phyloP scores from a whole-genome alignment of 2,113 vertebrate genomes.

The Poeciliopsis turrubarensis region DNA sequence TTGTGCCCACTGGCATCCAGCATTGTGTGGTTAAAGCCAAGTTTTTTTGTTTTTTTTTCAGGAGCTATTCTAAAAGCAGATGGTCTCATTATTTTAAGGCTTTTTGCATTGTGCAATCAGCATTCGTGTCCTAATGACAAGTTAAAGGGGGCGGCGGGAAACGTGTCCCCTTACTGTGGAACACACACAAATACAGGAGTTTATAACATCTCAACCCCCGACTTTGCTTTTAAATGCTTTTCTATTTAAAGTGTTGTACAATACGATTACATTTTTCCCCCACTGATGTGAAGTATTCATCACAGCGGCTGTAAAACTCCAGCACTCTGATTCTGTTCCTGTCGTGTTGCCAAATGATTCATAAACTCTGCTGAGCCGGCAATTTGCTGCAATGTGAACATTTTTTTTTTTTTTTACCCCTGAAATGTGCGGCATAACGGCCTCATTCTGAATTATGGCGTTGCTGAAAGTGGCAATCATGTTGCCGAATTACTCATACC shows the following conservation, averaged over 20 bases:
- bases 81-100: background rate
- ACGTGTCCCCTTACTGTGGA: background rate
- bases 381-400: slow-evolving; percentile 60
- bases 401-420: slow-evolving; percentile 59
- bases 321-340: slow-evolving; percentile 59
- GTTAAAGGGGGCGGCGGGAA: background rate
- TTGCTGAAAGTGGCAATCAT: slow-evolving; percentile 66
- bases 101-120: background rate
- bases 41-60: background rate
- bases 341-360: slow-evolving; percentile 69
- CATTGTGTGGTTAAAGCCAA: background rate
- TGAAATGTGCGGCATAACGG: slow-evolving; percentile 51
- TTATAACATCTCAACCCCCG: slow-evolving; percentile 17
- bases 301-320: slow-evolving; percentile 54
- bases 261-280: slow-evolving; percentile 48
- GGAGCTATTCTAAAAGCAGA: slow-evolving; percentile 6
- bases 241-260: slow-evolving; percentile 28
- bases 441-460: slow-evolving; percentile 44
- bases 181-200: background rate
- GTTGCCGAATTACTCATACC: slow-evolving; percentile 62
- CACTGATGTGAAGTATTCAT: slow-evolving; percentile 52
- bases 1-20: background rate
- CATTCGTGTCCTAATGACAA: background rate
- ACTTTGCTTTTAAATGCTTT: slow-evolving; percentile 29
- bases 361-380: slow-evolving; percentile 70